These are phyloP conservation scores for Cristatella mucedo DNA, from an alignment of 2,888 invertebrate species.

Conservation along the genomic window DNA sequence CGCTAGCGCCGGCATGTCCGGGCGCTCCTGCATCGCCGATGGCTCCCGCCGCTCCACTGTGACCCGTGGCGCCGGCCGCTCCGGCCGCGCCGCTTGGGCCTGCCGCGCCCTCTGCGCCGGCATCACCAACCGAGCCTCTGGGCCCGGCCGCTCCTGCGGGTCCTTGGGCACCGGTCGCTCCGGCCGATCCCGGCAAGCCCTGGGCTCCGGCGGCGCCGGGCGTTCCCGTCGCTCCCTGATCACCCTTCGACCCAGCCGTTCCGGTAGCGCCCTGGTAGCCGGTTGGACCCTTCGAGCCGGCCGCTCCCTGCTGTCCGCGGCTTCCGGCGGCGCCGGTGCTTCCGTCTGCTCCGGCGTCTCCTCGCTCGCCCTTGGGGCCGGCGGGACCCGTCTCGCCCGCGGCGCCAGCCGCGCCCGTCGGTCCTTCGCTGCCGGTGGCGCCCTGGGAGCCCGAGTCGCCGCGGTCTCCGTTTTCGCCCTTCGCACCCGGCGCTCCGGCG, in stretches of 20 bases:
- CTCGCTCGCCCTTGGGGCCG: conserved; percentile 9
- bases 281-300: conserved; percentile 3
- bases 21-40: conserved; percentile 8
- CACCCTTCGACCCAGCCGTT: background rate
- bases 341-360: conserved; percentile 10
- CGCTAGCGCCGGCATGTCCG: conserved; percentile 10
- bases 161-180: too few species aligned
- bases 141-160: too few species aligned
- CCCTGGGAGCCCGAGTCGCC: too few species aligned
- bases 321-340: conserved; percentile 6
- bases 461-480: conserved; percentile 2
- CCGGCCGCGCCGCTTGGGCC: conserved; percentile 1
- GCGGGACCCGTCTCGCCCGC: conserved; percentile 3
- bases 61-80: conserved; percentile 5
- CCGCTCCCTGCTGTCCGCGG: background rate
- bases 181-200: too few species aligned
- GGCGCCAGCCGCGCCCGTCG: background rate
- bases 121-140: conserved; percentile 8
- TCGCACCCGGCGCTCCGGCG: conserved; percentile 2
- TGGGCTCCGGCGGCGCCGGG: background rate
- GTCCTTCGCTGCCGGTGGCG: background rate
- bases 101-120: conserved; percentile 7
- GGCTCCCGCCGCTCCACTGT: conserved; percentile 4
- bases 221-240: background rate
- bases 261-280: conserved; percentile 3